Evolutionary conservation across 2,888 invertebrate genomes (phyloP), one percentile per base, ranked within the genome.

Genomic region (Netelia fuscicornis): DNA sequence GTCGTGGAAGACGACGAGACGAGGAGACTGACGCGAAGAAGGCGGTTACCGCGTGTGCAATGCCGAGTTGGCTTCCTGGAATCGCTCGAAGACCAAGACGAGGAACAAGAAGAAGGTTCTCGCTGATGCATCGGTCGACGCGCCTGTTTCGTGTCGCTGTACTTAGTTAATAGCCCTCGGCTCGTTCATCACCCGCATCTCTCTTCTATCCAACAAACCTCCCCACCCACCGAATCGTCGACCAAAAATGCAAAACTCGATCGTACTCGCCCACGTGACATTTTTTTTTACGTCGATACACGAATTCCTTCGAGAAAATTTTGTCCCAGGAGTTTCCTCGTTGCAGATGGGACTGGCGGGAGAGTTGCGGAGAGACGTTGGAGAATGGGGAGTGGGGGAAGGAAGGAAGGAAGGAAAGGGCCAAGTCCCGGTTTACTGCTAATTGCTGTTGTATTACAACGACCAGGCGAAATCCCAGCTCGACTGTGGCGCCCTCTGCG

Each of bases 151-250:
- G 86, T 91, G 92, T 91, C 89, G 88, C 83, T 81, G 88, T 89
- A 88, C 91, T 92, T 92, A 91, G 90, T 91, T 91, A 92, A 92
- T 90, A 91, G 90, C 89, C 88, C 86, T 88, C 87, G 79, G 70
- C 72, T 74, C 64, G 58, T 81, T 78, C 62, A 54, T 78, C 65
- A 37, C 52, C 52, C 48, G 77, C 64, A 68, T 68, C 64, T 64
- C 80, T 54, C 44, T 67, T 71, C 52, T 62, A 48, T 68, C 60
- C 52, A 25, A 13, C 74, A 42, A 20, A n/a, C 71, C 72, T 48
- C 64, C 48, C 60, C 58, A 37, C 37, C 37, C 37, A 37, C 37
- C 37, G 37, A 37, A 37, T 37, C 37, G 37, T 37, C 6, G 37
- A 37, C 8, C 6, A 37, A 37, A 37, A 37, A 37, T 37, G 0